phyloP scores from a whole-genome alignment of 1,140 invertebrate species.

The Ptiloglossa arizonensis region DNA sequence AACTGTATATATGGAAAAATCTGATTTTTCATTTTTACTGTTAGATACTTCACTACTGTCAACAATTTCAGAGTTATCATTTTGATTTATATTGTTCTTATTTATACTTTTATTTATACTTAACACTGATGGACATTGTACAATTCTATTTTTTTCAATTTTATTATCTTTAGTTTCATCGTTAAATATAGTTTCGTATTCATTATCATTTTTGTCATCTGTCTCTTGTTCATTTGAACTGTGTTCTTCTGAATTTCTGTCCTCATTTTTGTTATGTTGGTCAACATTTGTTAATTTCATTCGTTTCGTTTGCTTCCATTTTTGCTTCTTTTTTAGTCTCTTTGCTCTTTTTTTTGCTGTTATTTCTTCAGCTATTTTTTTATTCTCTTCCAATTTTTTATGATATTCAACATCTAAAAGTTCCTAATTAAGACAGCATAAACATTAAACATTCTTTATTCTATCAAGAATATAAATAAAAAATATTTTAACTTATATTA shows the following conservation, averaged over 20 bases:
- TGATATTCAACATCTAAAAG: slow-evolving; percentile 91
- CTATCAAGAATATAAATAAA: background rate
- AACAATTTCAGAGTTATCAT: slow-evolving; percentile 27
- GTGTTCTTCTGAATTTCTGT: slow-evolving; percentile 43
- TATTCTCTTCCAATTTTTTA: slow-evolving; percentile 91
- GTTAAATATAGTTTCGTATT: slow-evolving; percentile 35
- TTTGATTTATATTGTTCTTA: background rate
- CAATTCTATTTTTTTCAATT: background rate
- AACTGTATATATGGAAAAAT: background rate
- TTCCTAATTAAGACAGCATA: slow-evolving; percentile 83
- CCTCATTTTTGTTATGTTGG: slow-evolving; percentile 62
- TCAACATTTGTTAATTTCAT: slow-evolving; percentile 70
- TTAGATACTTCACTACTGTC: background rate
- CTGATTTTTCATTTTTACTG: background rate
- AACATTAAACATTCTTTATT: background rate
- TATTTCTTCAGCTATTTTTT: slow-evolving; percentile 87
- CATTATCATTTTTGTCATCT: slow-evolving; percentile 56
- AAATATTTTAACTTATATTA: background rate
- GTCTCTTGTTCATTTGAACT: slow-evolving; percentile 32
- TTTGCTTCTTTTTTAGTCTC: slow-evolving; percentile 89
- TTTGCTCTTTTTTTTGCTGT: slow-evolving; percentile 94
- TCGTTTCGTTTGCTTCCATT: slow-evolving; percentile 83
- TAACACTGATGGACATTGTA: background rate
- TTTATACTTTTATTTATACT: slow-evolving; percentile 14
- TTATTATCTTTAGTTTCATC: background rate